Evolutionary conservation across 2,888 invertebrate genomes (phyloP).

Genomic region (Aethes cnicana): DNA sequence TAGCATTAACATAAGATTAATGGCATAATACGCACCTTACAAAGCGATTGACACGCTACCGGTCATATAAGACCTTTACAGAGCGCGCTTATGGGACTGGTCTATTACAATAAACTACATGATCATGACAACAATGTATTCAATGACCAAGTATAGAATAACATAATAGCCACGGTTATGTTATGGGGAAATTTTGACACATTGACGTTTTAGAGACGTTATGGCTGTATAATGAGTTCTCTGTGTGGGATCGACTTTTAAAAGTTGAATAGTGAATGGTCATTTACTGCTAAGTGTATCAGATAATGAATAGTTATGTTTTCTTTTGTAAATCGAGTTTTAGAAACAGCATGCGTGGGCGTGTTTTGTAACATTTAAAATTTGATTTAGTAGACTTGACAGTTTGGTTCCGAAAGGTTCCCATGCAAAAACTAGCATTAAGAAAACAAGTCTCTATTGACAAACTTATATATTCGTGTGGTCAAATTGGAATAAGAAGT

Average conservation of each 20-base stretch:
- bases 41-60: constrained; percentile 21
- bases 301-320: constrained; percentile 26
- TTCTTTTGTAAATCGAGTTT: constrained; percentile 18
- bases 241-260: constrained; percentile 17
- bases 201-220: constrained; percentile 18
- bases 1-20: constrained; percentile 25
- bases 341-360: constrained; percentile 17
- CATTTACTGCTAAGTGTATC: constrained; percentile 23
- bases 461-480: neutral
- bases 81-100: neutral
- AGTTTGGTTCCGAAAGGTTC: neutral
- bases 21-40: constrained; percentile 19
- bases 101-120: constrained; percentile 9
- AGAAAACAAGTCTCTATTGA: neutral
- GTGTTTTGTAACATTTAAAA: constrained; percentile 2
- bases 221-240: constrained; percentile 17
- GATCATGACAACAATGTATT: constrained; percentile 29
- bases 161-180: constrained; percentile 17
- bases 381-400: too few species aligned
- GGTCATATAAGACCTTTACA: constrained; percentile 10
- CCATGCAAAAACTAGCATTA: neutral
- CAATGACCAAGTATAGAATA: constrained; percentile 17
- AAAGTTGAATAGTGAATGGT: constrained; percentile 16
- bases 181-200: constrained; percentile 24
- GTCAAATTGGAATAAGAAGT: neutral